Evolutionary conservation across 1,140 invertebrate species (phyloP).

Genomic region (Pachypeltis micranthus): DNA sequence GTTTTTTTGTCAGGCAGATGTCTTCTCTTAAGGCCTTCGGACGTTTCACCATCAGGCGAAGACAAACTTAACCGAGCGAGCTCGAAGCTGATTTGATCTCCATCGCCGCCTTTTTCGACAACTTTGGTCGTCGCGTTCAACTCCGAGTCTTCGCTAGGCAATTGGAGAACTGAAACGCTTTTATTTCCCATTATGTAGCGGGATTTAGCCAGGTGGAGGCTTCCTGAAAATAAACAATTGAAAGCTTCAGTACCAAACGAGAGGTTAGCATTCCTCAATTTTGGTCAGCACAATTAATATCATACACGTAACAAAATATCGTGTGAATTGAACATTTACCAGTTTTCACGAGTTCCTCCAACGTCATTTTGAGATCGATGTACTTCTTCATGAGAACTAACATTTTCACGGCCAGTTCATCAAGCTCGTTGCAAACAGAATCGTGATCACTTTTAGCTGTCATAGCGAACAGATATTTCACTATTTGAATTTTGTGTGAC

Average conservation of each 20-base stretch:
- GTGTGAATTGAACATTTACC: slow-evolving; percentile 35
- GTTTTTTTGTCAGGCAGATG: no score
- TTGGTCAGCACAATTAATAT: background rate
- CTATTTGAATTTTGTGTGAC: no score
- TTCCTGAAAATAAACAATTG: slow-evolving; percentile 13
- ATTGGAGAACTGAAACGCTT: slow-evolving; percentile 45
- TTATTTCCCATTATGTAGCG: slow-evolving; percentile 58
- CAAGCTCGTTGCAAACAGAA: slow-evolving; percentile 34
- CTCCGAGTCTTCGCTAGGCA: slow-evolving; percentile 48
- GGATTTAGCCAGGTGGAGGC: slow-evolving; percentile 52
- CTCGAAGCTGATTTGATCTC: slow-evolving; percentile 13
- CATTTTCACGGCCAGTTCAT: slow-evolving; percentile 46
- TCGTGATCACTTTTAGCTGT: background rate
- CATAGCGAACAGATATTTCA: no score
- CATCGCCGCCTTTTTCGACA: slow-evolving; percentile 30
- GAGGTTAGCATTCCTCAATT: background rate
- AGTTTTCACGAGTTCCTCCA: slow-evolving; percentile 48
- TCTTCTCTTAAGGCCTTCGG: no score
- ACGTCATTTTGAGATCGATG: slow-evolving; percentile 45
- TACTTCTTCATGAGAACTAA: slow-evolving; percentile 56
- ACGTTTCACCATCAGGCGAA: no score
- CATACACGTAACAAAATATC: background rate
- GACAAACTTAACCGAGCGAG: no score
- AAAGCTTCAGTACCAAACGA: background rate
- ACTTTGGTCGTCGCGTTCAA: slow-evolving; percentile 42